A percentile compares a stretch with the other conserved stretches of the same genome.
These are phyloP conservation scores for Drosophila yooni DNA, from an alignment of 2,888 invertebrate genomes.

Conservation along the genomic window DNA sequence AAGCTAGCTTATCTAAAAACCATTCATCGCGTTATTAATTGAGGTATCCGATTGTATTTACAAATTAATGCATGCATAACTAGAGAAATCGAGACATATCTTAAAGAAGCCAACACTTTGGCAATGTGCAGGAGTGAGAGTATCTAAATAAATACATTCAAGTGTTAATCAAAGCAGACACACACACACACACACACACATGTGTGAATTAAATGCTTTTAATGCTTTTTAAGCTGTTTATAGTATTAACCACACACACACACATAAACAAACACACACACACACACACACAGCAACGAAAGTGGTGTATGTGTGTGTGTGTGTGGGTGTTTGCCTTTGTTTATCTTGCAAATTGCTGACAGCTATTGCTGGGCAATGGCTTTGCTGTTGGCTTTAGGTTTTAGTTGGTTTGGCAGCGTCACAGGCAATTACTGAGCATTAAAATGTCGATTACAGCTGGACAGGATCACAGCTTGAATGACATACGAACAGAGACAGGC, in stretches of 20 bases:
- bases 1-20: not conserved
- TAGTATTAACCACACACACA: slow-evolving; percentile 45
- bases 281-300: slow-evolving; percentile 12
- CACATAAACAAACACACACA: too few relatives aligned
- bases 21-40: not conserved
- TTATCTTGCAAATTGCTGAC: slow-evolving; percentile 58
- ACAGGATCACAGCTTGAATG: slow-evolving; percentile 8
- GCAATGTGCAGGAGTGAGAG: not conserved
- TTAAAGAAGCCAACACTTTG: slow-evolving; percentile 4
- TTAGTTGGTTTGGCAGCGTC: slow-evolving; percentile 15
- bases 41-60: not conserved
- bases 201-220: slow-evolving; percentile 40
- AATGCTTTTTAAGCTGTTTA: slow-evolving; percentile 70
- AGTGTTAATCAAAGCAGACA: slow-evolving; percentile 22
- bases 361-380: slow-evolving; percentile 23
- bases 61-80: too few relatives aligned
- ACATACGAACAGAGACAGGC: not conserved
- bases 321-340: slow-evolving; percentile 27
- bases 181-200: slow-evolving; percentile 1
- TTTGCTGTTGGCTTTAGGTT: slow-evolving; percentile 27
- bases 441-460: slow-evolving; percentile 51
- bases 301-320: slow-evolving; percentile 6
- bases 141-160: not conserved
- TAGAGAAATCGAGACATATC: not conserved
- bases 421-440: slow-evolving; percentile 57